A percentile compares a stretch with the other conserved stretches of the same genome.
Evolutionary conservation across 2,113 vertebrate genomes (phyloP).

Genomic region (Camelus bactrianus): DNA sequence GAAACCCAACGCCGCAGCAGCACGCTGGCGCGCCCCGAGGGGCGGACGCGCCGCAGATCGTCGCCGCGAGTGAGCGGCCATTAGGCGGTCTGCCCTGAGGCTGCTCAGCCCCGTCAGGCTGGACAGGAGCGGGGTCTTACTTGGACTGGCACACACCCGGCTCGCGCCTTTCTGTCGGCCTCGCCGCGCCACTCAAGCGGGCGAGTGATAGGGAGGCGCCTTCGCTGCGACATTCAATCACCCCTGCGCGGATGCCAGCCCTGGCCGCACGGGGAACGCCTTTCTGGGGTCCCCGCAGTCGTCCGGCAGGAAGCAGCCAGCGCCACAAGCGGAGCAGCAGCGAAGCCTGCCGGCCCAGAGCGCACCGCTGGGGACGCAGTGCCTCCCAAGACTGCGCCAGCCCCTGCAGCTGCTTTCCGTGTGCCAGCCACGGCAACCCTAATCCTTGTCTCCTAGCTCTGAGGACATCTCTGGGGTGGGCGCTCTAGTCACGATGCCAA

Average conservation of each 20-base stretch:
- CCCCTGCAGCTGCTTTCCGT: neutral
- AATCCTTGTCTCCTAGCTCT: neutral
- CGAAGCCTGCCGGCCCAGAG: neutral
- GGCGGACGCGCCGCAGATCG: neutral
- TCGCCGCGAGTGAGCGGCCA: neutral
- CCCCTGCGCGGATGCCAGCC: neutral
- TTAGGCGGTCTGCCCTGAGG: neutral
- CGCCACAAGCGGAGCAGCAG: neutral
- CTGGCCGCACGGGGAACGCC: neutral
- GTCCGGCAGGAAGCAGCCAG: neutral
- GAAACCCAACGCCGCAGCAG: neutral
- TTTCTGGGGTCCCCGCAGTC: neutral
- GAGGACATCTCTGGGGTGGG: neutral
- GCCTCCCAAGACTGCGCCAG: neutral
- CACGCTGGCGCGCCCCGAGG: neutral
- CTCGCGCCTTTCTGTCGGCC: neutral
- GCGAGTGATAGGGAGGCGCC: neutral
- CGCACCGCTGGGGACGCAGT: neutral
- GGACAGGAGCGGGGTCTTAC: neutral
- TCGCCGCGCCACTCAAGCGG: neutral
- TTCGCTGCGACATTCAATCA: no score
- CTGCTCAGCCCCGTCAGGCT: neutral
- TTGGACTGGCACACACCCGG: neutral
- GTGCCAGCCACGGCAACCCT: neutral
- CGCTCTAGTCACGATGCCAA: neutral